phyloP scores from a whole-genome alignment of 1,140 invertebrate genomes.

The Drosophila mojavensis region DNA sequence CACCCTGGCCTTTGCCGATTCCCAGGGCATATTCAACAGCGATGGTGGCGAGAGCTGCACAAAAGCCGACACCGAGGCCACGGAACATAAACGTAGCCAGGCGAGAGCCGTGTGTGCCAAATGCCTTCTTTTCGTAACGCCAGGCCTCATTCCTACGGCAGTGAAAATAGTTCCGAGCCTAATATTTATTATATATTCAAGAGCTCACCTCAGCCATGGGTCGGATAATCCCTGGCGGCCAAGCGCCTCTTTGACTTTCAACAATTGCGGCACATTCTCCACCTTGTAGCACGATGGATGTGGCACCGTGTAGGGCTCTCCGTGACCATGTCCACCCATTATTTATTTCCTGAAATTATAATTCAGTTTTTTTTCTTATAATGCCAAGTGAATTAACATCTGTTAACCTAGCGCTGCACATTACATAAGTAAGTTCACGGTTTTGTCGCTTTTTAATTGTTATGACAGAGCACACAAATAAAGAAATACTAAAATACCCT shows the following conservation, averaged over 20 bases:
- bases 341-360: slow-evolving; percentile 35
- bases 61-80: slow-evolving; percentile 87
- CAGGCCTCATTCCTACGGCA: slow-evolving; percentile 89
- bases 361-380: slow-evolving; percentile 8
- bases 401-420: slow-evolving; percentile 55
- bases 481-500: neutral
- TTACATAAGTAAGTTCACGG: slow-evolving; percentile 66
- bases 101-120: slow-evolving; percentile 83
- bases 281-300: slow-evolving; percentile 90
- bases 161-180: neutral
- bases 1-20: slow-evolving; percentile 77
- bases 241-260: slow-evolving; percentile 86
- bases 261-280: slow-evolving; percentile 87
- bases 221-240: slow-evolving; percentile 89
- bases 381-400: slow-evolving; percentile 7
- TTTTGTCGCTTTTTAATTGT: neutral
- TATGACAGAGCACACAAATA: neutral
- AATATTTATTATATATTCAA: neutral
- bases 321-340: slow-evolving; percentile 86
- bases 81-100: slow-evolving; percentile 84
- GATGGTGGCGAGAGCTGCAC: slow-evolving; percentile 87
- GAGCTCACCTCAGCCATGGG: slow-evolving; percentile 89
- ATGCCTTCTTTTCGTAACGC: slow-evolving; percentile 86
- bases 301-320: slow-evolving; percentile 86
- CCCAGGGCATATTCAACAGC: slow-evolving; percentile 85